Conservation (phyloP, 2,113 vertebrate genomes). For the Gavialis gangeticus region DNA sequence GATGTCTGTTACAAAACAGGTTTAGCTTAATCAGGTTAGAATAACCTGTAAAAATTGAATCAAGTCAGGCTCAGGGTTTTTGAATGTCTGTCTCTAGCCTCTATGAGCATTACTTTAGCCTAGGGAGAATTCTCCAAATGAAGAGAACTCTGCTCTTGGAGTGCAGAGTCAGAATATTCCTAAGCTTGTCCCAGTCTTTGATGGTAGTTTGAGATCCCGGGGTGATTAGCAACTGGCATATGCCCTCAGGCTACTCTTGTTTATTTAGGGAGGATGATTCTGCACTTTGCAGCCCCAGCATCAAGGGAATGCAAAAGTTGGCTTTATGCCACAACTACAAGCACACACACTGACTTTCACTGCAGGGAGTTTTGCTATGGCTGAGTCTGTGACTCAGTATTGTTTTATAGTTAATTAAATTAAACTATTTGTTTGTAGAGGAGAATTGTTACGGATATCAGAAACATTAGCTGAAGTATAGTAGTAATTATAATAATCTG, state of each 20-base stretch:
- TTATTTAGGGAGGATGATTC: background rate
- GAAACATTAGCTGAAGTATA: too few relatives aligned
- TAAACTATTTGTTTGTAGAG: background rate
- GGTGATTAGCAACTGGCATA: background rate
- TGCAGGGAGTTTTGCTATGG: background rate
- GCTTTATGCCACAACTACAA: background rate
- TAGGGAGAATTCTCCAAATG: accelerated
- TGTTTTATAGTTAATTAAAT: background rate
- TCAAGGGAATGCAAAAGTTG: background rate
- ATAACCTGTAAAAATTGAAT: too few relatives aligned
- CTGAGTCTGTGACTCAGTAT: background rate
- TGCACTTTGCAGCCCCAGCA: background rate
- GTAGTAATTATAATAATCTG: background rate
- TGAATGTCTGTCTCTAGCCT: background rate
- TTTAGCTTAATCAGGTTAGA: too few relatives aligned
- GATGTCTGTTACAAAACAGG: too few relatives aligned
- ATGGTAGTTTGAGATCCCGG: background rate
- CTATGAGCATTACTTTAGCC: background rate
- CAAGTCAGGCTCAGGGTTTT: background rate
- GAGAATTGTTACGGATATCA: background rate
- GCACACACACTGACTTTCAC: background rate
- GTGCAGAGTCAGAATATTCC: background rate
- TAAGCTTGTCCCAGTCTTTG: background rate
- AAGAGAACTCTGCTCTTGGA: background rate
- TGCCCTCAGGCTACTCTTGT: background rate